Conservation (phyloP, 2,888 invertebrate species). For the Tineola bisselliella region DNA sequence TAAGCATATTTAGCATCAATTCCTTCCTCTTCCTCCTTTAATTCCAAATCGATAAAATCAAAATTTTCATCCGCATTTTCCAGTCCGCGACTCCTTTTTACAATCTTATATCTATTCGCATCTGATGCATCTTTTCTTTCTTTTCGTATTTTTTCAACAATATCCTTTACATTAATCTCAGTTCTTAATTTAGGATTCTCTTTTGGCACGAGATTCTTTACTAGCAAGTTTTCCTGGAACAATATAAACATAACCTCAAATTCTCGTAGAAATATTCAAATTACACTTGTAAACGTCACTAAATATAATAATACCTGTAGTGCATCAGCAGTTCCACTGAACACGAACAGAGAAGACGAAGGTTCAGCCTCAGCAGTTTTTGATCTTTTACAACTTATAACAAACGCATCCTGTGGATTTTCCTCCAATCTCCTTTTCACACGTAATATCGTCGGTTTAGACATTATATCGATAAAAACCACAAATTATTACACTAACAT, state of each 20-base stretch:
- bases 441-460: slow-evolving; percentile 72
- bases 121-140: slow-evolving; percentile 40
- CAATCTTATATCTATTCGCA: slow-evolving; percentile 48
- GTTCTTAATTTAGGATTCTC: slow-evolving; percentile 35
- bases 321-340: slow-evolving; percentile 77
- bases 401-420: slow-evolving; percentile 75
- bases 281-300: neutral
- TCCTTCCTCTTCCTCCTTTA: slow-evolving; percentile 30
- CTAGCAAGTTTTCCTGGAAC: slow-evolving; percentile 37
- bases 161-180: slow-evolving; percentile 35
- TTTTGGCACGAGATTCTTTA: slow-evolving; percentile 42
- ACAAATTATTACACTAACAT: neutral
- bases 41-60: slow-evolving; percentile 35
- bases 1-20: slow-evolving; percentile 43
- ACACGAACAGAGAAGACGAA: slow-evolving; percentile 73
- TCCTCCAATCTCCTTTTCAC: slow-evolving; percentile 78
- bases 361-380: slow-evolving; percentile 68
- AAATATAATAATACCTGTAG: slow-evolving; percentile 59
- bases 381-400: slow-evolving; percentile 75
- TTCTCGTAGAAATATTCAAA: neutral
- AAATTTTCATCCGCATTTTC: slow-evolving; percentile 33
- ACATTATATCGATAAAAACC: slow-evolving; percentile 21
- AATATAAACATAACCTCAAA: neutral
- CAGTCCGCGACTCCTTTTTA: slow-evolving; percentile 48
- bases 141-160: slow-evolving; percentile 49